These are phyloP conservation scores for Benitochromis conjunctus DNA, from an alignment of 2,113 vertebrate genomes.

Conservation along the genomic window DNA sequence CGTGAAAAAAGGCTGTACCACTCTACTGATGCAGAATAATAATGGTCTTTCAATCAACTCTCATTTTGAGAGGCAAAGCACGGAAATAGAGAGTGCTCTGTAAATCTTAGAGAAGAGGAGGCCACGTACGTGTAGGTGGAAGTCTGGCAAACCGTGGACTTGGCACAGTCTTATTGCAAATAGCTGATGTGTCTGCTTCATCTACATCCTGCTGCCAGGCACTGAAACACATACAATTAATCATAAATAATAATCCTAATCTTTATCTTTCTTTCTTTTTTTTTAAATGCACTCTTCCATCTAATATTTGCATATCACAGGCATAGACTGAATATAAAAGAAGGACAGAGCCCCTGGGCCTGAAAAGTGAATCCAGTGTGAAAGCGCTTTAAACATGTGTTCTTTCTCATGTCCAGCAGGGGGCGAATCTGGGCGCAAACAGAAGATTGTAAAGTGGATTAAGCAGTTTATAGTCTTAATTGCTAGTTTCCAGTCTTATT, in stretches of 20 bases:
- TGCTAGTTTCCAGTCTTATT: neutral
- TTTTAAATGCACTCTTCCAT: neutral
- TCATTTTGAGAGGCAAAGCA: neutral
- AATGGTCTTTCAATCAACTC: neutral
- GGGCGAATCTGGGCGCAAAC: neutral
- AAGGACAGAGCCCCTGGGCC: neutral
- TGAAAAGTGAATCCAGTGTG: neutral
- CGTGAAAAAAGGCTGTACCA: neutral
- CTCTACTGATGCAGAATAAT: neutral
- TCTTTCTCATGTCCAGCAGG: neutral
- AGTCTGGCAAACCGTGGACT: slow-evolving; percentile 31
- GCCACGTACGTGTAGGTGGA: slow-evolving; percentile 64
- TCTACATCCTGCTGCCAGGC: slow-evolving; percentile 86
- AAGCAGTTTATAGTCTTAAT: neutral
- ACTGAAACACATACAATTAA: slow-evolving; percentile 62
- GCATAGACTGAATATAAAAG: neutral
- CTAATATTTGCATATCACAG: neutral
- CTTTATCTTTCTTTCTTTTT: neutral
- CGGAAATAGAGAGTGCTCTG: neutral
- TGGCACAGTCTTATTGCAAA: slow-evolving; percentile 55
- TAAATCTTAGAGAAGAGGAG: neutral
- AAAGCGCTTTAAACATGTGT: neutral
- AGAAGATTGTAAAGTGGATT: neutral
- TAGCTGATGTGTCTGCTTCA: slow-evolving; percentile 67
- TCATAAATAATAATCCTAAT: neutral